Conservation (phyloP, 2,888 invertebrate genomes). For the Lithophane socia region DNA sequence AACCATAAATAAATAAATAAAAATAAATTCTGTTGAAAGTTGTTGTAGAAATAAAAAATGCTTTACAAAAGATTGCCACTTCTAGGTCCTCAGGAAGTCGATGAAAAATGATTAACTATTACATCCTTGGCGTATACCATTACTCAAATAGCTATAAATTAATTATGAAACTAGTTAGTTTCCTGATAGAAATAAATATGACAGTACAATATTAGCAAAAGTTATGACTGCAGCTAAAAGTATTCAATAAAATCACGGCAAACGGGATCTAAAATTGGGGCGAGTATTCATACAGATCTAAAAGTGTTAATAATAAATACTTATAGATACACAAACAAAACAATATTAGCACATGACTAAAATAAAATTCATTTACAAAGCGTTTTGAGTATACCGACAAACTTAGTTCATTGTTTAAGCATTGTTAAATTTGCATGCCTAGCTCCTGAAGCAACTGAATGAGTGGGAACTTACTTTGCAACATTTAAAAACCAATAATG, state of each 20-base stretch:
- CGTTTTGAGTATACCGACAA: slow-evolving; percentile 10
- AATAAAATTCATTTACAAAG: slow-evolving; percentile 7
- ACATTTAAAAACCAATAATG: background rate
- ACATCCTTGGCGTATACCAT: background rate
- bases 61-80: too few relatives aligned
- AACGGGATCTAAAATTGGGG: background rate
- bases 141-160: slow-evolving; percentile 11
- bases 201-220: slow-evolving; percentile 13
- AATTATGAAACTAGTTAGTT: background rate
- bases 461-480: background rate
- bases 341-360: background rate
- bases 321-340: background rate
- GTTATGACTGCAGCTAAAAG: background rate
- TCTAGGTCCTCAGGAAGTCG: background rate
- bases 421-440: background rate
- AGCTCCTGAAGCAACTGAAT: background rate
- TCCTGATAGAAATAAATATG: slow-evolving; percentile 25
- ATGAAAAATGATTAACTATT: background rate
- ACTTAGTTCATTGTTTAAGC: slow-evolving; percentile 17
- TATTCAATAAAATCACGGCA: background rate
- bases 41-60: background rate
- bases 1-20: too few relatives aligned
- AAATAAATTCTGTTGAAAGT: background rate
- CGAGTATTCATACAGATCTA: background rate
- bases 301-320: background rate